Evolutionary conservation across 2,888 invertebrate genomes (phyloP).

Genomic region (Perithous albicinctus): DNA sequence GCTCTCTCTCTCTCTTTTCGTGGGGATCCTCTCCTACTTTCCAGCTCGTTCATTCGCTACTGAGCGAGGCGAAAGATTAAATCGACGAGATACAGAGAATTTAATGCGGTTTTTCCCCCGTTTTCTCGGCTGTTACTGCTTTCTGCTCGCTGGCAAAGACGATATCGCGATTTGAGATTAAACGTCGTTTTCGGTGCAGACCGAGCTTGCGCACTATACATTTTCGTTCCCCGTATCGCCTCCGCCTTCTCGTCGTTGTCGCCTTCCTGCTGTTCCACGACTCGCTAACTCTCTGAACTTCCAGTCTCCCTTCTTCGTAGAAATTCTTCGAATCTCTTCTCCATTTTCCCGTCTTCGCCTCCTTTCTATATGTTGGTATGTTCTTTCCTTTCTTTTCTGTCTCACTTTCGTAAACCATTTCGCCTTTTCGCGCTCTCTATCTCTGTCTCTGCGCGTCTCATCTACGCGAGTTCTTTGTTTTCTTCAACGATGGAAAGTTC

Average conservation of each 20-base stretch:
- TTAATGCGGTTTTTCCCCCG: conserved; percentile 68
- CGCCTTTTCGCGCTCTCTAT: not conserved
- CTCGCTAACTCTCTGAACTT: conserved; percentile 23
- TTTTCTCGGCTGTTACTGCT: conserved; percentile 43
- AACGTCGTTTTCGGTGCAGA: conserved; percentile 49
- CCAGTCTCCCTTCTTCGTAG: conserved; percentile 17
- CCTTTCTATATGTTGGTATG: conserved; percentile 42
- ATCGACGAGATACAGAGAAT: conserved; percentile 70
- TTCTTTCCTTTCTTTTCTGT: conserved; percentile 38
- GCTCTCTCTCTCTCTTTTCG: conserved; percentile 11
- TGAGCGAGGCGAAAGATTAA: conserved; percentile 69
- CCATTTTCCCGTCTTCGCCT: conserved; percentile 58
- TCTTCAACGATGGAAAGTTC: conserved; percentile 61
- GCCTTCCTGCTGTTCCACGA: conserved; percentile 24
- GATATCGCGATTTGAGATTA: conserved; percentile 65
- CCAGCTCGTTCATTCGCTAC: conserved; percentile 62
- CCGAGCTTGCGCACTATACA: conserved; percentile 10
- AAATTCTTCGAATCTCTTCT: conserved; percentile 48
- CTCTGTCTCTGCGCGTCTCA: not conserved
- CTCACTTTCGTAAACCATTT: conserved; percentile 34
- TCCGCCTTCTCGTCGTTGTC: conserved; percentile 28
- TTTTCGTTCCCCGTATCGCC: not conserved
- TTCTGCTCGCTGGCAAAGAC: conserved; percentile 55
- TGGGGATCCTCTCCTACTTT: conserved; percentile 44
- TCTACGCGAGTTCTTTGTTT: conserved; percentile 59